Conservation (phyloP, 37 sponge, comb jelly and placozoan species). For the Theonella swinhoei region DNA sequence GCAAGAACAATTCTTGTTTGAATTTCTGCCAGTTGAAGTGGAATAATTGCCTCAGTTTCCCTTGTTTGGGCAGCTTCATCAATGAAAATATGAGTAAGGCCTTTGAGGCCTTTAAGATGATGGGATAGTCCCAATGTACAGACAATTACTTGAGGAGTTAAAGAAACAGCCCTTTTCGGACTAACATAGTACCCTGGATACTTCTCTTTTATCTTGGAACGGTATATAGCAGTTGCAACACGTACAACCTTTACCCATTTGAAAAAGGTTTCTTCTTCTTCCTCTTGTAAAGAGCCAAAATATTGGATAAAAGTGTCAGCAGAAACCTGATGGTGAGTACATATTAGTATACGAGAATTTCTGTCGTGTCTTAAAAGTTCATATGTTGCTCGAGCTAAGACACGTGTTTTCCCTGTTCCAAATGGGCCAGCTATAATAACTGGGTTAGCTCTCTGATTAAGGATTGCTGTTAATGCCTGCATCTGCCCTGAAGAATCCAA, state of each 20-base stretch:
- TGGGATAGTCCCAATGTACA: conserved; percentile 33
- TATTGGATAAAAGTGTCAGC: conserved; percentile 70
- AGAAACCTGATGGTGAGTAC: conserved; percentile 66
- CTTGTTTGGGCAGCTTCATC: conserved; percentile 85
- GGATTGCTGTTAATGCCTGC: conserved; percentile 21
- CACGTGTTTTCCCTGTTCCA: conserved; percentile 75
- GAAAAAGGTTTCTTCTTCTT: conserved; percentile 2
- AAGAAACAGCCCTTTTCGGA: neutral
- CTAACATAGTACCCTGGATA: neutral
- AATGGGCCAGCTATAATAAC: conserved; percentile 67
- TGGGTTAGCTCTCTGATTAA: conserved; percentile 26
- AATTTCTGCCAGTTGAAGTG: conserved; percentile 42
- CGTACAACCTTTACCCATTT: neutral
- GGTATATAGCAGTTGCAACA: neutral
- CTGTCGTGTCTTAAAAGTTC: conserved; percentile 20
- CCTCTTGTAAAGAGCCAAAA: conserved; percentile 38
- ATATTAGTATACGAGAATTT: conserved; percentile 42
- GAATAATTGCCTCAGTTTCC: conserved; percentile 70
- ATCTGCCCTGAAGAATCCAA: conserved; percentile 32
- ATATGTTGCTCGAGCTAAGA: conserved; percentile 69
- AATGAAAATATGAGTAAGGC: conserved; percentile 70
- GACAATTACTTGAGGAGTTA: neutral
- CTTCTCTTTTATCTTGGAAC: neutral
- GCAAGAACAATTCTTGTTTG: conserved; percentile 71
- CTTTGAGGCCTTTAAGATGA: conserved; percentile 8